Conservation (phyloP, 2,888 invertebrate genomes). For the Metacarcinus magister region DNA sequence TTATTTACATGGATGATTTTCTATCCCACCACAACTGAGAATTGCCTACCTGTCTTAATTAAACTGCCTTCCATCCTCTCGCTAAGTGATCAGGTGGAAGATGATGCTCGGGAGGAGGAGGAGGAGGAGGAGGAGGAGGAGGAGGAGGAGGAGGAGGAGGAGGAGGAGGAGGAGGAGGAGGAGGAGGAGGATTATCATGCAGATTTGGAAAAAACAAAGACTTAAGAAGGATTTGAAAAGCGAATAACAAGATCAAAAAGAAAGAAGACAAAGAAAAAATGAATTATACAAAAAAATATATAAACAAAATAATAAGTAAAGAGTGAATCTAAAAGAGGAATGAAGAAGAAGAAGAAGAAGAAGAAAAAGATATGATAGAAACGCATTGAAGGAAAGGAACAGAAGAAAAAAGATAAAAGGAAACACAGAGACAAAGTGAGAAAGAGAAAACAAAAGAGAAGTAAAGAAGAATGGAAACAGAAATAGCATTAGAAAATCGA, state of each 20-base stretch:
- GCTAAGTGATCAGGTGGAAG: neutral
- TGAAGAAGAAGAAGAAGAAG: too few relatives aligned
- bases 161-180: constrained; percentile 14
- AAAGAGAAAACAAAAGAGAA: neutral
- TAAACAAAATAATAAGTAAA: too few relatives aligned
- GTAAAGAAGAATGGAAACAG: neutral
- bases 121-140: constrained; percentile 14
- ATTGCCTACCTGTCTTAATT: constrained; percentile 14
- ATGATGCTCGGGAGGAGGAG: neutral
- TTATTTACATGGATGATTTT: constrained; percentile 3
- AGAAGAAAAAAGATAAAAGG: too few relatives aligned
- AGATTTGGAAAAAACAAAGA: too few relatives aligned
- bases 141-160: constrained; percentile 12
- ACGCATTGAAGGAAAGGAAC: neutral
- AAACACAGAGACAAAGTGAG: too few relatives aligned
- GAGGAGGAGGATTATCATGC: too few relatives aligned
- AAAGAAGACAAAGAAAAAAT: too few relatives aligned
- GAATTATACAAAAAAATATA: too few relatives aligned
- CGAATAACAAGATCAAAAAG: too few relatives aligned
- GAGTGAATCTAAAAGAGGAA: too few relatives aligned
- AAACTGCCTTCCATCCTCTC: neutral
- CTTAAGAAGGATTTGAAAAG: too few relatives aligned
- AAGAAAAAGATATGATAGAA: too few relatives aligned
- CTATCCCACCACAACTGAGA: neutral
- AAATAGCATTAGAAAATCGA: neutral